A percentile compares a stretch with the other conserved stretches of the same genome.
phyloP scores from a whole-genome alignment of 2,797 vertebrate species.

The Podargus strigoides region DNA sequence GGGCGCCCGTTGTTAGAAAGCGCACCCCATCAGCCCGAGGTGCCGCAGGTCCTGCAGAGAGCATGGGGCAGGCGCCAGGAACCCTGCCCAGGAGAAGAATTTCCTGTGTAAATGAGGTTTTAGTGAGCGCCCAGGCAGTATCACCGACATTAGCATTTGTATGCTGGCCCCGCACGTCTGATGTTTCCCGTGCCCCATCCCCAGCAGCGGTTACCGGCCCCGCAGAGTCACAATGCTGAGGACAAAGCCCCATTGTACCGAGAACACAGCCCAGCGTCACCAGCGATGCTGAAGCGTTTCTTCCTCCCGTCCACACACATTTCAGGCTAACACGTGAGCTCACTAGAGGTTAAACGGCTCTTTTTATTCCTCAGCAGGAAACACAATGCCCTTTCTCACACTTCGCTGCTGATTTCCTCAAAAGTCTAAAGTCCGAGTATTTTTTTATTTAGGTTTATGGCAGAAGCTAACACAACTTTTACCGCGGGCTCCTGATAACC shows the following conservation, averaged over 20 bases:
- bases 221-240: neutral
- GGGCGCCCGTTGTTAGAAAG: neutral
- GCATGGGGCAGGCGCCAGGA: neutral
- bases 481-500: rapidly evolving
- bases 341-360: neutral
- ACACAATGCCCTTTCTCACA: neutral
- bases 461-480: neutral
- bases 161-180: rapidly evolving
- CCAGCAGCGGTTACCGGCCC: neutral
- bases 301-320: neutral
- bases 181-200: neutral
- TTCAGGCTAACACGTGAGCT: rapidly evolving
- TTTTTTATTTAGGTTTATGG: neutral
- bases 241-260: neutral
- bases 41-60: neutral
- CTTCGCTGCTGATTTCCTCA: neutral
- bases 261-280: neutral
- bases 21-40: rapidly evolving
- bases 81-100: neutral
- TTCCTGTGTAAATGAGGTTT: rapidly evolving
- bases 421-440: neutral
- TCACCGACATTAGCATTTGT: neutral
- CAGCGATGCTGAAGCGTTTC: neutral
- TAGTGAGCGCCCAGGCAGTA: neutral
- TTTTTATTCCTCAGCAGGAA: neutral